A percentile compares a stretch with the other conserved stretches of the same genome.
phyloP scores from a whole-genome alignment of 2,797 vertebrate genomes.

The Sparus aurata region DNA sequence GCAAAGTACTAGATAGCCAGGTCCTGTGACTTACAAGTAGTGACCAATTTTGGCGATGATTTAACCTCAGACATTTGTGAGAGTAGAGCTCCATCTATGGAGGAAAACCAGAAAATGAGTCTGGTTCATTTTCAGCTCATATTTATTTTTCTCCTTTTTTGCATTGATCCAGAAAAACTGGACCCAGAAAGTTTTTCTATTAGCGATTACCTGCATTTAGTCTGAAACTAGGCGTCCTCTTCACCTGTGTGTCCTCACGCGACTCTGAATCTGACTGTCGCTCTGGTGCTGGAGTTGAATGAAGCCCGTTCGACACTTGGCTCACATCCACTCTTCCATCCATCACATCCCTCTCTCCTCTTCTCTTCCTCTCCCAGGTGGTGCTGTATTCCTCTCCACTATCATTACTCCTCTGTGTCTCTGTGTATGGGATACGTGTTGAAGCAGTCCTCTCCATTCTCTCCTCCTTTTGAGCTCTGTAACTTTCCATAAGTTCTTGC shows the following conservation, averaged over 20 bases:
- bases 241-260: background rate
- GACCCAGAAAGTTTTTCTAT: background rate
- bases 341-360: constrained; percentile 7
- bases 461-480: constrained; percentile 48
- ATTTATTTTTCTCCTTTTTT: background rate
- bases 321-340: constrained; percentile 39
- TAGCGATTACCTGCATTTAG: constrained; percentile 76
- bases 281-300: constrained; percentile 47
- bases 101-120: constrained; percentile 3
- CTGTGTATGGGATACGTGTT: background rate
- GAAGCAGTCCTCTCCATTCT: constrained; percentile 3
- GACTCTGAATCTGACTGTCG: background rate
- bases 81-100: constrained; percentile 83
- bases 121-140: background rate
- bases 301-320: constrained; percentile 59
- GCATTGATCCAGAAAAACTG: background rate
- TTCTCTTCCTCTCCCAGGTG: constrained; percentile 16
- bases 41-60: constrained; percentile 52
- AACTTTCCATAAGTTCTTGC: constrained; percentile 55
- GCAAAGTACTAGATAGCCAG: background rate
- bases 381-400: constrained; percentile 16
- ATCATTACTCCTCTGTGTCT: background rate
- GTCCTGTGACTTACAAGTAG: constrained; percentile 73
- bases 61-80: constrained; percentile 71
- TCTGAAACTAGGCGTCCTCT: constrained; percentile 68